Conservation (phyloP, 2,797 vertebrate genomes). For the Galagoides demidoff region DNA sequence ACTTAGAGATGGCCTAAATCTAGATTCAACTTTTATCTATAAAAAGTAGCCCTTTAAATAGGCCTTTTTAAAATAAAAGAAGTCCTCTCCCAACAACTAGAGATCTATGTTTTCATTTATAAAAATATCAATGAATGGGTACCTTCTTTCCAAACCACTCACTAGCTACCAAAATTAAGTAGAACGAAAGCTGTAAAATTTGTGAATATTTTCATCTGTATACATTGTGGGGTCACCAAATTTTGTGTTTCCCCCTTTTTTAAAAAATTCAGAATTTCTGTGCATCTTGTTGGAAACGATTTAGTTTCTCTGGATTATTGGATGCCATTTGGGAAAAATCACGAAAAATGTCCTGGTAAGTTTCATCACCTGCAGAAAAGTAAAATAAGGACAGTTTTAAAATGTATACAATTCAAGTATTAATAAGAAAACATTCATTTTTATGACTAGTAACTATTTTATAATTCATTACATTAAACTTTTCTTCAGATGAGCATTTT, state of each 20-base stretch:
- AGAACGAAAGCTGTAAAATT: slow-evolving; percentile 64
- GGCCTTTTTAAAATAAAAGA: slow-evolving; percentile 28
- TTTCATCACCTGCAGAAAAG: slow-evolving; percentile 94
- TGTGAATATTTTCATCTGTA: slow-evolving; percentile 70
- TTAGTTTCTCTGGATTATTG: slow-evolving; percentile 97
- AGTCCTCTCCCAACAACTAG: slow-evolving; percentile 37
- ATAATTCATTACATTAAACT: slow-evolving; percentile 50
- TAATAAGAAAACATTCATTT: slow-evolving; percentile 73
- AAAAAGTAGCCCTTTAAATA: slow-evolving; percentile 48
- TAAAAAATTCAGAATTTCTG: slow-evolving; percentile 87
- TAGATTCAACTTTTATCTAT: slow-evolving; percentile 44
- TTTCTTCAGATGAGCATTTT: slow-evolving; percentile 66
- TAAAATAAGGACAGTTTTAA: slow-evolving; percentile 71
- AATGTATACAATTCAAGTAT: slow-evolving; percentile 19
- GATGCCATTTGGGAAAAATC: slow-evolving; percentile 99
- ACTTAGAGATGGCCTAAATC: slow-evolving; percentile 27
- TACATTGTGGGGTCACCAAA: slow-evolving; percentile 52
- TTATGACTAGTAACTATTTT: slow-evolving; percentile 48
- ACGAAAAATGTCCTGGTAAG: slow-evolving; percentile 99
- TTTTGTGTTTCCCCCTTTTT: slow-evolving; percentile 72
- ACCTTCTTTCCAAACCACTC: slow-evolving; percentile 61
- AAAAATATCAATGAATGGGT: slow-evolving; percentile 65
- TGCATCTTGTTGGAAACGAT: slow-evolving; percentile 94
- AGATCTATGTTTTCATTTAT: slow-evolving; percentile 56
- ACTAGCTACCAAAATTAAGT: slow-evolving; percentile 70